These are phyloP conservation scores for Anthoscopus minutus DNA, from an alignment of 2,113 vertebrate genomes.

Conservation along the genomic window DNA sequence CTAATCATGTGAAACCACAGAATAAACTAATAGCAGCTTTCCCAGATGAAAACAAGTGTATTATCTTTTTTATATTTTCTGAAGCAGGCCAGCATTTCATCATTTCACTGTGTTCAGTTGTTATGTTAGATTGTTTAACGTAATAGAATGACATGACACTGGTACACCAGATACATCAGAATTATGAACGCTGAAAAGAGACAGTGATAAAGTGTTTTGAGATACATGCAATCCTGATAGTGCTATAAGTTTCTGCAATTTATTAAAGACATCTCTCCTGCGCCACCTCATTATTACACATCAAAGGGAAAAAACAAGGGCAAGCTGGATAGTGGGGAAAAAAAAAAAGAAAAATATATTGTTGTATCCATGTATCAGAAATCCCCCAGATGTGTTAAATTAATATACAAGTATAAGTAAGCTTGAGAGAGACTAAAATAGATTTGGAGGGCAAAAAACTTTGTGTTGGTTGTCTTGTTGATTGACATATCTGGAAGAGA, in stretches of 20 bases:
- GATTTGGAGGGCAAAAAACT: neutral
- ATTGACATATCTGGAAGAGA: neutral
- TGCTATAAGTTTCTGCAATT: conserved; percentile 51
- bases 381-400: neutral
- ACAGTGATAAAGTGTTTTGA: conserved; percentile 52
- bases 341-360: neutral
- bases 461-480: neutral
- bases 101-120: neutral
- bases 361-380: neutral
- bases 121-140: conserved; percentile 59
- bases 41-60: conserved; percentile 40
- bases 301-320: conserved; percentile 45
- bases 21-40: conserved; percentile 40
- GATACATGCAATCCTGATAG: conserved; percentile 31
- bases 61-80: conserved; percentile 56
- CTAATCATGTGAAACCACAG: conserved; percentile 25
- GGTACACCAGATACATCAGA: conserved; percentile 48
- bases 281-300: conserved; percentile 49
- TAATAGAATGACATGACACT: conserved; percentile 57
- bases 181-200: conserved; percentile 54
- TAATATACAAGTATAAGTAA: neutral
- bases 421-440: neutral
- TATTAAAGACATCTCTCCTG: conserved; percentile 49
- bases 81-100: conserved; percentile 39
- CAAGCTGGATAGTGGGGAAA: neutral